phyloP scores from a whole-genome alignment of 2,888 invertebrate species.

The Cosmia trapezina region DNA sequence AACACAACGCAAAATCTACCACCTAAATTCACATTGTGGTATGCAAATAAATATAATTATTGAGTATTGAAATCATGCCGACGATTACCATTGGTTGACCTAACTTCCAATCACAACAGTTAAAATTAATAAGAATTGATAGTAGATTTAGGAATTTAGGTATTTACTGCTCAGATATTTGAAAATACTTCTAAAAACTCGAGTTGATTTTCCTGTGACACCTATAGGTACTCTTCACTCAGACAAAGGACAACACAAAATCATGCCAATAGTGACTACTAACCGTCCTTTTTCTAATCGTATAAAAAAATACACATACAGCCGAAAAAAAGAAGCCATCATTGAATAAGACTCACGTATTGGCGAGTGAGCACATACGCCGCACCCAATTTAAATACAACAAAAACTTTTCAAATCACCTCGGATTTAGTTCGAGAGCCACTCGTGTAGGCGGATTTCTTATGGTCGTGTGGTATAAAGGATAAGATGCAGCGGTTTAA shows the following conservation, averaged over 20 bases:
- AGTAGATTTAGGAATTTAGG: neutral
- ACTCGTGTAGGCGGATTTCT: constrained; percentile 88
- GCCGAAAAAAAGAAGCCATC: constrained; percentile 30
- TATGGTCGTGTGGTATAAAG: constrained; percentile 67
- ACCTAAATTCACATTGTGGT: no score
- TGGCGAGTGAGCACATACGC: constrained; percentile 73
- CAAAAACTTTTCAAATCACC: constrained; percentile 88
- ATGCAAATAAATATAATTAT: no score
- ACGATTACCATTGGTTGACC: neutral
- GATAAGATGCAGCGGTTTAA: constrained; percentile 45
- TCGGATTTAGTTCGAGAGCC: constrained; percentile 84
- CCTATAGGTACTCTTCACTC: neutral
- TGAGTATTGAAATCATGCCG: neutral
- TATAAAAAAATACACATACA: constrained; percentile 18
- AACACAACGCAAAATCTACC: no score
- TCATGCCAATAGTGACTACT: neutral
- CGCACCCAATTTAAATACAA: constrained; percentile 86
- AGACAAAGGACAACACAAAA: constrained; percentile 8
- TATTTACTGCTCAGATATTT: neutral
- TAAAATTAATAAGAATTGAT: neutral
- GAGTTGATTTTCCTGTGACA: neutral
- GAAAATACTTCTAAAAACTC: neutral
- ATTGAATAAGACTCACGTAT: constrained; percentile 52
- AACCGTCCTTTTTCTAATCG: constrained; percentile 23
- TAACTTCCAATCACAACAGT: neutral